A percentile compares a stretch with the other conserved stretches of the same genome.
These are phyloP conservation scores for Drosophila tripunctata DNA, from an alignment of 2,888 invertebrate species.

Conservation along the genomic window DNA sequence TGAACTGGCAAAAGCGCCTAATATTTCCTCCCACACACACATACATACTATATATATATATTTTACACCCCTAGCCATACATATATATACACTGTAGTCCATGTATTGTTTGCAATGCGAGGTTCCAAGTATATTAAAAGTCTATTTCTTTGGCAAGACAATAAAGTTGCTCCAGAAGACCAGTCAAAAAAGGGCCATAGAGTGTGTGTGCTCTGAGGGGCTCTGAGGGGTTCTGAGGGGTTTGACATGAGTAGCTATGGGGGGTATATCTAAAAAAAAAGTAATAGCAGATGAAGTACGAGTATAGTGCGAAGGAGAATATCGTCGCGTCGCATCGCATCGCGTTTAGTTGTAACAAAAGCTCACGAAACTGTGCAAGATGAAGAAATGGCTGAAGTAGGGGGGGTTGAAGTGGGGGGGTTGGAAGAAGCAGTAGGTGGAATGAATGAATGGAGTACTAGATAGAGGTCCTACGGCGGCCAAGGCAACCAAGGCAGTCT, in stretches of 20 bases:
- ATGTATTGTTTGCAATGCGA: conserved; percentile 47
- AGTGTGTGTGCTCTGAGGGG: not conserved
- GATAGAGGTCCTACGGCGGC: conserved; percentile 32
- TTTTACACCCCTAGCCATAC: conserved; percentile 30
- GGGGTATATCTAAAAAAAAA: conserved; percentile 20
- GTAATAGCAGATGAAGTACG: conserved; percentile 53
- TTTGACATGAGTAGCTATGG: not conserved
- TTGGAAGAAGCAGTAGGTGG: conserved; percentile 12
- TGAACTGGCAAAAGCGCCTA: conserved; percentile 78
- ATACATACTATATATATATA: conserved; percentile 6
- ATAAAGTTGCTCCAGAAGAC: conserved; percentile 58
- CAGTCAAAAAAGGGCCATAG: conserved; percentile 19
- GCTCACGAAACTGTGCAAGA: conserved; percentile 29
- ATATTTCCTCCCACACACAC: conserved; percentile 61
- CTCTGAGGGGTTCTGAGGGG: not conserved
- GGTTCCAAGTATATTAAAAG: conserved; percentile 73
- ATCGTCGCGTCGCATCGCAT: conserved; percentile 4
- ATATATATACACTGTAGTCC: conserved; percentile 9
- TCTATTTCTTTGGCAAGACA: conserved; percentile 79
- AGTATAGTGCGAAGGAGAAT: conserved; percentile 1
- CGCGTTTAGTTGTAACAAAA: conserved; percentile 63
- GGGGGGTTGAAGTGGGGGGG: conserved; percentile 21
- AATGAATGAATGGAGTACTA: conserved; percentile 28
- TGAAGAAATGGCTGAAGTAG: conserved; percentile 8
- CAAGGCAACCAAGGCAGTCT: conserved; percentile 13